A percentile compares a stretch with the other conserved stretches of the same genome.
Evolutionary conservation across 2,113 vertebrate genomes (phyloP).

Genomic region (Rousettus leschenaultii): DNA sequence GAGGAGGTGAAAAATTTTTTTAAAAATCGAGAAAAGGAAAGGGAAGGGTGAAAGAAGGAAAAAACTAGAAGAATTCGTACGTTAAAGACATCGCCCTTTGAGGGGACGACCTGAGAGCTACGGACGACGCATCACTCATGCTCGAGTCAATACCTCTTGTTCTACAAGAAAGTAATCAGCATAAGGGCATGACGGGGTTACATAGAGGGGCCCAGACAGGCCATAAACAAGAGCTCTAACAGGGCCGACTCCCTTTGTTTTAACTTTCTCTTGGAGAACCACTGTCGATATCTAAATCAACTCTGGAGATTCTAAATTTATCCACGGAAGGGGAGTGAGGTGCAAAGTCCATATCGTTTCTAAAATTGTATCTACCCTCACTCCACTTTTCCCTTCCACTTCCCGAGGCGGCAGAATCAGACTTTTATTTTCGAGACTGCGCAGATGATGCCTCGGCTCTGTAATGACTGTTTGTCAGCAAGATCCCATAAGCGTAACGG

Average conservation of each 20-base stretch:
- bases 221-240: constrained; percentile 84
- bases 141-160: constrained; percentile 95
- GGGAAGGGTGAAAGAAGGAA: not conserved
- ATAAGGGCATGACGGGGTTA: constrained; percentile 90
- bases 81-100: constrained; percentile 79
- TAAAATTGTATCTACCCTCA: not conserved
- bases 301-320: constrained; percentile 61
- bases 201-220: constrained; percentile 85
- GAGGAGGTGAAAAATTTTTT: not conserved
- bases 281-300: constrained; percentile 60
- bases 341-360: not conserved
- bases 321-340: not conserved
- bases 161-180: constrained; percentile 97
- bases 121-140: constrained; percentile 90
- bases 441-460: constrained; percentile 33
- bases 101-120: constrained; percentile 73
- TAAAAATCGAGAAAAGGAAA: not conserved
- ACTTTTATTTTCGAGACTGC: constrained; percentile 43
- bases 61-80: constrained; percentile 47
- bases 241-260: constrained; percentile 64
- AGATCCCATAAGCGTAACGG: constrained; percentile 47
- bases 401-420: constrained; percentile 31
- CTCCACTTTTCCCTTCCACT: not conserved
- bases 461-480: constrained; percentile 65
- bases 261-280: constrained; percentile 49